A percentile compares a stretch with the other conserved stretches of the same genome.
These are phyloP conservation scores for Apodemus speciosus DNA, from an alignment of 2,113 vertebrate species.

Conservation along the genomic window DNA sequence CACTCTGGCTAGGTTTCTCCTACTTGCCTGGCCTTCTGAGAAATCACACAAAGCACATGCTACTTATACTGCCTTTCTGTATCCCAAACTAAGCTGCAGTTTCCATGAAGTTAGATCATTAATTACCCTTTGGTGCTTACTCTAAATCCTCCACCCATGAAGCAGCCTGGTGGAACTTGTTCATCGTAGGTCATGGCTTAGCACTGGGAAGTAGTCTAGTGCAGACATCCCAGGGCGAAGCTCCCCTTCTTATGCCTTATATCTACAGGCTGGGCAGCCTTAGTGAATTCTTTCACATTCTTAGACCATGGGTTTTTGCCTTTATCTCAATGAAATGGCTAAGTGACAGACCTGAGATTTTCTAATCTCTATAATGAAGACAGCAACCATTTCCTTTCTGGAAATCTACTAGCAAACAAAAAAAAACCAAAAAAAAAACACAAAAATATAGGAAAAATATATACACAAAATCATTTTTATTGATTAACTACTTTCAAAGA, in stretches of 20 bases:
- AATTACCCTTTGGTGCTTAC: background rate
- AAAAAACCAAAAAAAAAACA: background rate
- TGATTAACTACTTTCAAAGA: background rate
- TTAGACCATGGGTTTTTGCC: background rate
- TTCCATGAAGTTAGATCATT: background rate
- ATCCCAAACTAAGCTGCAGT: background rate
- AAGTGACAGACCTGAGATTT: background rate
- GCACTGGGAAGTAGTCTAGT: background rate
- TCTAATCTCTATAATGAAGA: slow-evolving; percentile 3
- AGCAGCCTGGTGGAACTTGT: background rate
- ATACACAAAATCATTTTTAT: background rate
- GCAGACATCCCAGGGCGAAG: background rate
- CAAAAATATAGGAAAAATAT: background rate
- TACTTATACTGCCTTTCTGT: background rate
- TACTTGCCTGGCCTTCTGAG: background rate
- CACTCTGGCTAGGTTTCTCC: background rate
- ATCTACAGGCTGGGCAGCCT: background rate
- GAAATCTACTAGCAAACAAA: background rate
- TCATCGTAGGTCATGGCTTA: background rate
- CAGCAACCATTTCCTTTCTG: background rate
- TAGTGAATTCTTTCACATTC: background rate
- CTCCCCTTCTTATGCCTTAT: background rate
- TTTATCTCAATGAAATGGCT: background rate
- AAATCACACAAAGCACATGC: background rate
- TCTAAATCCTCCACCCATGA: background rate